These are phyloP conservation scores for Corbicula japonica DNA, from an alignment of 2,888 invertebrate species.

Conservation along the genomic window DNA sequence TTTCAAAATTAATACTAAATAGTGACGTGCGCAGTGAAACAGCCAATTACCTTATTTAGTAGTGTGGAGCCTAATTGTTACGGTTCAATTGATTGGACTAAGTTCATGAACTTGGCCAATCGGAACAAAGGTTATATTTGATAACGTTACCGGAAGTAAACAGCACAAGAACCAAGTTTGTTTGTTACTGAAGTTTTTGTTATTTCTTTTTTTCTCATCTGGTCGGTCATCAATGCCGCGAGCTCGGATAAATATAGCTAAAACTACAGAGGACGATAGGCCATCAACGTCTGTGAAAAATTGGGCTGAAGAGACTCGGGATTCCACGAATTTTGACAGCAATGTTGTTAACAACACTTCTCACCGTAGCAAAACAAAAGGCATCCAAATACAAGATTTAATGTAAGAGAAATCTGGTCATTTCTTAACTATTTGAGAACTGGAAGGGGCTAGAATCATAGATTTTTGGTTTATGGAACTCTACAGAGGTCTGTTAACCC, in stretches of 20 bases:
- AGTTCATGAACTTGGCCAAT: constrained; percentile 15
- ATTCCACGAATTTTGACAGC: no score
- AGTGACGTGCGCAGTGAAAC: no score
- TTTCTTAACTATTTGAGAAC: no score
- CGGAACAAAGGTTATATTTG: constrained; percentile 39
- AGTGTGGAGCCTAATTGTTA: not conserved
- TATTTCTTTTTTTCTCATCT: not conserved
- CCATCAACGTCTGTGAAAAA: not conserved
- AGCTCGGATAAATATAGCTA: not conserved
- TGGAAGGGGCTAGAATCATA: no score
- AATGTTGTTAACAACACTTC: no score
- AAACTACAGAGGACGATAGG: not conserved
- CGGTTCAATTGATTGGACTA: constrained; percentile 23
- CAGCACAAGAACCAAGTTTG: not conserved
- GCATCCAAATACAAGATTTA: no score
- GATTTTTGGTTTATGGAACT: no score
- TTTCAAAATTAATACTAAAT: no score
- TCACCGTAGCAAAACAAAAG: no score
- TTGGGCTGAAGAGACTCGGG: not conserved
- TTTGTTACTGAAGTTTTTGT: not conserved
- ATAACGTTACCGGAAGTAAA: constrained; percentile 32
- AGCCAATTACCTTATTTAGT: no score
- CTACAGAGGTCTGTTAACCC: no score
- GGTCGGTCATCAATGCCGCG: not conserved
- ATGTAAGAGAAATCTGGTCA: no score